phyloP scores from a whole-genome alignment of 2,113 vertebrate genomes.

The Rhynchomys soricoides region DNA sequence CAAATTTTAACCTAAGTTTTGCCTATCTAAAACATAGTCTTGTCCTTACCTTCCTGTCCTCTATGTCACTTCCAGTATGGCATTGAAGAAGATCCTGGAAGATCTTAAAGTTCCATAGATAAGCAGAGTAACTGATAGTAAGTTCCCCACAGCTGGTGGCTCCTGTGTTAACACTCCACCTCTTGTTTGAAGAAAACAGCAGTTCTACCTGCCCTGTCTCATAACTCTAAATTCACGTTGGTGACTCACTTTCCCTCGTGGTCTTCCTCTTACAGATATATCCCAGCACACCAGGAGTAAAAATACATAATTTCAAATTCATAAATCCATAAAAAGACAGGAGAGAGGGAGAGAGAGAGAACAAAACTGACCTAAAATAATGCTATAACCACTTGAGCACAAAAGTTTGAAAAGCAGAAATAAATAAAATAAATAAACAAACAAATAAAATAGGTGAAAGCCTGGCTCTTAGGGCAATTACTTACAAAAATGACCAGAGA shows the following conservation, averaged over 20 bases:
- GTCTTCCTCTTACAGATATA: not conserved
- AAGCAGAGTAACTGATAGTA: not conserved
- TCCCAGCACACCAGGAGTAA: not conserved
- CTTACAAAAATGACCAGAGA: not conserved
- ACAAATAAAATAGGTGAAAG: not conserved
- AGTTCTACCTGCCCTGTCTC: not conserved
- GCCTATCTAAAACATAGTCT: not conserved
- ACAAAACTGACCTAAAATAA: not conserved
- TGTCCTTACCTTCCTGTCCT: not conserved
- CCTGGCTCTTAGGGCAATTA: not conserved
- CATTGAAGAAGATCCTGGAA: not conserved
- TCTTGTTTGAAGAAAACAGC: not conserved
- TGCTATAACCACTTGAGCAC: not conserved
- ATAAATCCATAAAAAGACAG: not conserved
- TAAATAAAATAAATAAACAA: not conserved
- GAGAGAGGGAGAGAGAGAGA: not conserved
- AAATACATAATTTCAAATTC: not conserved
- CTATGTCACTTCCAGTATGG: not conserved
- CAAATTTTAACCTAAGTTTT: slow-evolving; percentile 11
- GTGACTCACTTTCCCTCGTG: not conserved
- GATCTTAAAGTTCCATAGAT: not conserved
- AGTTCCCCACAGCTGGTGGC: not conserved
- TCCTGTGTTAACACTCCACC: not conserved
- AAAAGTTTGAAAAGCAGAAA: not conserved
- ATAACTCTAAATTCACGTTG: not conserved